A percentile compares a stretch with the other conserved stretches of the same genome.
Conservation (phyloP, 1,140 invertebrate genomes). For the Psilanteris sp. region DNA sequence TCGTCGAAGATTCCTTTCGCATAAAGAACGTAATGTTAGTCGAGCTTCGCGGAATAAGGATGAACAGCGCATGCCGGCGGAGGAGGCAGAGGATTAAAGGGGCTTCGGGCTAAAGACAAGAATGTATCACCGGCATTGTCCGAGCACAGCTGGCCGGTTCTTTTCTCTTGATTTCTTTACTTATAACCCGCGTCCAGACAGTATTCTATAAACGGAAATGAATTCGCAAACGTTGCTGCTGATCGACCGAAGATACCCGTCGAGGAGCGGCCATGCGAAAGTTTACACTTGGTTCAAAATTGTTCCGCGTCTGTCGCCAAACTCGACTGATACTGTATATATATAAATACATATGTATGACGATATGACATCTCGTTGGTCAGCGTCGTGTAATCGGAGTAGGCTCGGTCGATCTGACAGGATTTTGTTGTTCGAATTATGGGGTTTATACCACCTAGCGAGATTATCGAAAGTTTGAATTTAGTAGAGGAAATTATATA, state of each 20-base stretch:
- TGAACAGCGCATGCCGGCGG: slow-evolving; percentile 50
- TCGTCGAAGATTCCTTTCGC: slow-evolving; percentile 57
- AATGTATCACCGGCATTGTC: slow-evolving; percentile 62
- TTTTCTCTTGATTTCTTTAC: slow-evolving; percentile 27
- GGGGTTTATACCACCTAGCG: too few species aligned
- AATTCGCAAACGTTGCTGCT: slow-evolving; percentile 28
- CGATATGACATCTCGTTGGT: too few species aligned
- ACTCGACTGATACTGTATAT: too few species aligned
- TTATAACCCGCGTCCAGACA: slow-evolving; percentile 22
- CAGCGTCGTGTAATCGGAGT: too few species aligned
- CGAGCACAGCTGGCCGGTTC: slow-evolving; percentile 42
- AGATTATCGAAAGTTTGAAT: too few species aligned
- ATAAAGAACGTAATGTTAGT: slow-evolving; percentile 58
- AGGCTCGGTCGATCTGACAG: too few species aligned
- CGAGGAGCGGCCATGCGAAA: too few species aligned
- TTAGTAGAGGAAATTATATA: too few species aligned
- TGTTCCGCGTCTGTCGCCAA: too few species aligned
- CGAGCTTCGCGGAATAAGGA: slow-evolving; percentile 51
- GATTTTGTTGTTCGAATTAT: too few species aligned
- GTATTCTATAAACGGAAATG: slow-evolving; percentile 45
- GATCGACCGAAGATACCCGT: slow-evolving; percentile 13
- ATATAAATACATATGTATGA: too few species aligned
- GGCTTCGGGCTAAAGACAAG: slow-evolving; percentile 49
- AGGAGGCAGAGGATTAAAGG: slow-evolving; percentile 39
- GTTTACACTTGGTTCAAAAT: too few species aligned